Evolutionary conservation across 2,113 vertebrate genomes (phyloP).

Genomic region (Sinocyclocheilus anophthalmus): DNA sequence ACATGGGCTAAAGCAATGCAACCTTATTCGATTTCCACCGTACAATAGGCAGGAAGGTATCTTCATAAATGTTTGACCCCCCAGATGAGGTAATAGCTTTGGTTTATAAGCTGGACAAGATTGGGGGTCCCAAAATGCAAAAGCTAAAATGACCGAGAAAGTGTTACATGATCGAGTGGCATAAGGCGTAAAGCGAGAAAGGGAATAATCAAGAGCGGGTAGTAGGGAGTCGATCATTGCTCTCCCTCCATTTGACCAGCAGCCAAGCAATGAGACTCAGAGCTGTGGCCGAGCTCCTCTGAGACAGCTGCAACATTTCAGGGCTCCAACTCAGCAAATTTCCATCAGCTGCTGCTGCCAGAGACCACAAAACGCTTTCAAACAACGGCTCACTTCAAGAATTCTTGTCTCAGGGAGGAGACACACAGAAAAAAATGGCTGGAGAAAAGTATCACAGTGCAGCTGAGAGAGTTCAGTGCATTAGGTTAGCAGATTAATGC

Average conservation of each 20-base stretch:
- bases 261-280: constrained; percentile 78
- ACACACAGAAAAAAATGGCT: constrained; percentile 16
- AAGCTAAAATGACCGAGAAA: neutral
- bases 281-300: constrained; percentile 76
- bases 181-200: constrained; percentile 74
- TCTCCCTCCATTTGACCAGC: constrained; percentile 71
- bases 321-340: constrained; percentile 87
- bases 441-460: constrained; percentile 72
- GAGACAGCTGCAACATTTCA: constrained; percentile 90
- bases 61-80: constrained; percentile 34
- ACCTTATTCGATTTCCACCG: constrained; percentile 48
- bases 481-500: constrained; percentile 87
- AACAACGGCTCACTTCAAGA: constrained; percentile 88
- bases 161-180: constrained; percentile 64
- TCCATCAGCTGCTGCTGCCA: constrained; percentile 84
- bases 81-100: constrained; percentile 74
- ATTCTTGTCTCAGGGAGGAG: constrained; percentile 70
- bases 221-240: constrained; percentile 72
- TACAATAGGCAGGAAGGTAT: constrained; percentile 11
- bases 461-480: constrained; percentile 80
- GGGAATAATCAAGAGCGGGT: constrained; percentile 70
- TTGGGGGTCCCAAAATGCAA: constrained; percentile 62
- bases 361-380: constrained; percentile 90
- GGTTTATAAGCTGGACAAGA: constrained; percentile 74
- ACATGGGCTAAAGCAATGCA: constrained; percentile 57